Percentiles rank a stretch among this genome's conserved stretches.
phyloP scores from a whole-genome alignment of 2,888 invertebrate species.

The Limnephilus lunatus region DNA sequence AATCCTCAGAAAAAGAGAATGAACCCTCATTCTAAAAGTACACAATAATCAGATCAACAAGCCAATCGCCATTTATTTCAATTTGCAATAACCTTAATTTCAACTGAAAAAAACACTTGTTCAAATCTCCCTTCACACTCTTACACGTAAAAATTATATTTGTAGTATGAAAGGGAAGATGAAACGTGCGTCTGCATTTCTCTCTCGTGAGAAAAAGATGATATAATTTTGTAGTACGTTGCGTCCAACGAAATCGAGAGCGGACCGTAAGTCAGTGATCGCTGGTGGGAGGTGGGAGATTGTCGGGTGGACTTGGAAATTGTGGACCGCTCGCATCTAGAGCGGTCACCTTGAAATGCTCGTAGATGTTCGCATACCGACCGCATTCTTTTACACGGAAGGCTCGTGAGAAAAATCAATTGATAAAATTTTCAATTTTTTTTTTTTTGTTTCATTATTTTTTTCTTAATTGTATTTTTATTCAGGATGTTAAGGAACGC shows the following conservation, averaged over 20 bases:
- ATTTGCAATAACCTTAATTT: neutral
- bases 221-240: constrained; percentile 48
- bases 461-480: too few species aligned
- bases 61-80: neutral
- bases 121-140: neutral
- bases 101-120: neutral
- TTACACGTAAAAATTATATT: too few species aligned
- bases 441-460: neutral
- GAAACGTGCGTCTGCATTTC: constrained; percentile 21
- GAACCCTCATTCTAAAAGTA: neutral
- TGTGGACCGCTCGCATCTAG: constrained; percentile 49
- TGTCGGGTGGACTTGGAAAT: constrained; percentile 36
- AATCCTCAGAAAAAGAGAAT: neutral
- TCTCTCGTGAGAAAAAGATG: constrained; percentile 42
- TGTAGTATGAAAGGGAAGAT: neutral
- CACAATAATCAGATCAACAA: constrained; percentile 4
- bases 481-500: too few species aligned
- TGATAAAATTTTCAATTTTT: neutral
- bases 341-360: constrained; percentile 58
- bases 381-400: constrained; percentile 23
- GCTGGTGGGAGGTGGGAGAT: neutral
- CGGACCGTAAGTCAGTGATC: constrained; percentile 51
- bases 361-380: constrained; percentile 49
- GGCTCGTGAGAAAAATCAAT: neutral
- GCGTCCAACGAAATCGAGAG: constrained; percentile 58